Percentiles rank a stretch among this genome's conserved stretches.
Evolutionary conservation across 2,888 invertebrate species (phyloP).

Genomic region (Campaea margaritaria): DNA sequence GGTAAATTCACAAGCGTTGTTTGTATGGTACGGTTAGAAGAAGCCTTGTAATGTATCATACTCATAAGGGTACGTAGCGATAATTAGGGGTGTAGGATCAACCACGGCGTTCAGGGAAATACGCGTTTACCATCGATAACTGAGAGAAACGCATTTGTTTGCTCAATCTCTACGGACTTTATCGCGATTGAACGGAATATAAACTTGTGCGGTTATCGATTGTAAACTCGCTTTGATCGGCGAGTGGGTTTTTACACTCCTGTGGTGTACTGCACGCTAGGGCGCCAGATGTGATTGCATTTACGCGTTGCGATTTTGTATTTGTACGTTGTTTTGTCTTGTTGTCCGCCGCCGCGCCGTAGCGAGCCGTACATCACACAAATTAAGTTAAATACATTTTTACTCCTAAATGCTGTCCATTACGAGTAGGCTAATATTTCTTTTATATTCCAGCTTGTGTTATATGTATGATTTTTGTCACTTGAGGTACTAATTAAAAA

Average conservation of each 20-base stretch:
- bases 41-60: conserved; percentile 38
- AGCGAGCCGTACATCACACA: conserved; percentile 6
- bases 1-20: conserved; percentile 47
- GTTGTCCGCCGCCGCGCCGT: conserved; percentile 4
- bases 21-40: conserved; percentile 38
- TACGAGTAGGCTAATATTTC: conserved; percentile 67
- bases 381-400: conserved; percentile 35
- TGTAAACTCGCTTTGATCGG: background rate
- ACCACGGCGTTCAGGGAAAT: background rate
- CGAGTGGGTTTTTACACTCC: background rate
- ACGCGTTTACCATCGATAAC: too few relatives aligned
- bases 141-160: too few relatives aligned
- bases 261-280: conserved; percentile 10
- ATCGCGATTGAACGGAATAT: too few relatives aligned
- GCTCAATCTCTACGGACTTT: background rate
- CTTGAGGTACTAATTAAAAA: conserved; percentile 73
- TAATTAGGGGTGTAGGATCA: background rate
- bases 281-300: conserved; percentile 25
- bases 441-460: conserved; percentile 73
- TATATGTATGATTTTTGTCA: conserved; percentile 60
- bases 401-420: conserved; percentile 62
- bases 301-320: conserved; percentile 24
- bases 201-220: too few relatives aligned
- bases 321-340: conserved; percentile 16
- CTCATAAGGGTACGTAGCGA: conserved; percentile 1